A percentile compares a stretch with the other conserved stretches of the same genome.
These are phyloP conservation scores for Adineta ricciae DNA, from an alignment of 2,888 invertebrate species.

Conservation along the genomic window DNA sequence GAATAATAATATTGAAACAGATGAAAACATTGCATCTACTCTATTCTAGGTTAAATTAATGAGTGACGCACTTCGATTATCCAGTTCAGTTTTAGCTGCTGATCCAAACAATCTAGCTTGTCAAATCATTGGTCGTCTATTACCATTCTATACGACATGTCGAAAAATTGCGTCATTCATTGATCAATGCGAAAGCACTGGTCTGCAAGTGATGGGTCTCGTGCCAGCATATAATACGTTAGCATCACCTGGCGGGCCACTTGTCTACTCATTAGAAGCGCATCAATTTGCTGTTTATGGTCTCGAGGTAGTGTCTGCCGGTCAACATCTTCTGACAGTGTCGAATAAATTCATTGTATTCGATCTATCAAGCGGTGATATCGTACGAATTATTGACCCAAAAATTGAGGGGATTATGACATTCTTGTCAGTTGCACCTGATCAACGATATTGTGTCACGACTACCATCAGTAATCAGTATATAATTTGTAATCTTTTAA, in stretches of 20 bases:
- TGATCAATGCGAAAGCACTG: slow-evolving; percentile 77
- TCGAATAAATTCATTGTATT: slow-evolving; percentile 93
- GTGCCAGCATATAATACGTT: slow-evolving; percentile 86
- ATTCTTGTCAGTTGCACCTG: slow-evolving; percentile 76
- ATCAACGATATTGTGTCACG: slow-evolving; percentile 88
- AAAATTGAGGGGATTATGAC: slow-evolving; percentile 79
- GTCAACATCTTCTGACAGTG: slow-evolving; percentile 67
- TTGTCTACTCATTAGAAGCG: slow-evolving; percentile 93
- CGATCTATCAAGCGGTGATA: slow-evolving; percentile 86
- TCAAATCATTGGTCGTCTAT: slow-evolving; percentile 76
- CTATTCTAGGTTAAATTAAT: slow-evolving; percentile 58
- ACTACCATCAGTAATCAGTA: slow-evolving; percentile 90
- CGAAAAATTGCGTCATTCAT: slow-evolving; percentile 74
- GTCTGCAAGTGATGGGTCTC: slow-evolving; percentile 75
- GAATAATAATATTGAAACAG: no score
- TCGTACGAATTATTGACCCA: slow-evolving; percentile 65
- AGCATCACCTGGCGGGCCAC: slow-evolving; percentile 94
- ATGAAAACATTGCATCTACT: no score
- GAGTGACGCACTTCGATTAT: slow-evolving; percentile 78
- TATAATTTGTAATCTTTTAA: slow-evolving; percentile 77
- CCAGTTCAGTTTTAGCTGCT: slow-evolving; percentile 78
- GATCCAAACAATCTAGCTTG: slow-evolving; percentile 92
- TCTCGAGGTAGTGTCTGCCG: slow-evolving; percentile 21
- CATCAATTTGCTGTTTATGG: slow-evolving; percentile 74
- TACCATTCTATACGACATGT: slow-evolving; percentile 69